Conservation (phyloP, 2,113 vertebrate genomes). For the Micromys minutus region DNA sequence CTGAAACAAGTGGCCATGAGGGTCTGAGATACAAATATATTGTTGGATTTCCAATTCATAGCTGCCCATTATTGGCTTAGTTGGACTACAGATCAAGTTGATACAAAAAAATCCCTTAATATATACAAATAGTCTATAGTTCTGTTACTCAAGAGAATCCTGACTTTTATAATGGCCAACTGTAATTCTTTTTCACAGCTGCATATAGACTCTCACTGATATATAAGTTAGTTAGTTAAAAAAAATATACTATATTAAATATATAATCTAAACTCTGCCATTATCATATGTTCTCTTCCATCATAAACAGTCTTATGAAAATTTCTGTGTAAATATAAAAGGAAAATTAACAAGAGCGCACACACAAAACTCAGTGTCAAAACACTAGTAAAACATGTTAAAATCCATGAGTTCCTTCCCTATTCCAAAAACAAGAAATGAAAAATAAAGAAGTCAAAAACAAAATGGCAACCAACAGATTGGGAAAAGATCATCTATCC, state of each 20-base stretch:
- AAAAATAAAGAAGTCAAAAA: neutral
- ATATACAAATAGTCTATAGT: no score
- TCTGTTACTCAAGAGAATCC: no score
- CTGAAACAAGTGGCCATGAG: no score
- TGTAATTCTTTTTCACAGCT: neutral
- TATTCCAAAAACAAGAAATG: neutral
- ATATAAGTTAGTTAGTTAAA: neutral
- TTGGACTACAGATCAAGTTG: no score
- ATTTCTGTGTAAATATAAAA: neutral
- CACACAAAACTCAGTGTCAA: neutral
- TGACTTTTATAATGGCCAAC: neutral
- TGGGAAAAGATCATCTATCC: no score
- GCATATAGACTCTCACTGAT: neutral
- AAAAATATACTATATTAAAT: neutral
- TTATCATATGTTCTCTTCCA: neutral
- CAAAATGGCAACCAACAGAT: no score
- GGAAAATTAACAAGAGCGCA: neutral
- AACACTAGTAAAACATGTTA: neutral
- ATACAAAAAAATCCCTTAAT: no score
- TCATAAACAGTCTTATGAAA: neutral
- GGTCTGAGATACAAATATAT: no score
- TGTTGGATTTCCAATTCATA: no score
- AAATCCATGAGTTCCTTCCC: neutral
- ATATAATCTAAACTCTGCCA: no score
- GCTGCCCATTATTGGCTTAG: no score